Evolutionary conservation across 2,797 vertebrate species (phyloP), one percentile per base, ranked within the genome.

Genomic region (Yasuhikotakia modesta): DNA sequence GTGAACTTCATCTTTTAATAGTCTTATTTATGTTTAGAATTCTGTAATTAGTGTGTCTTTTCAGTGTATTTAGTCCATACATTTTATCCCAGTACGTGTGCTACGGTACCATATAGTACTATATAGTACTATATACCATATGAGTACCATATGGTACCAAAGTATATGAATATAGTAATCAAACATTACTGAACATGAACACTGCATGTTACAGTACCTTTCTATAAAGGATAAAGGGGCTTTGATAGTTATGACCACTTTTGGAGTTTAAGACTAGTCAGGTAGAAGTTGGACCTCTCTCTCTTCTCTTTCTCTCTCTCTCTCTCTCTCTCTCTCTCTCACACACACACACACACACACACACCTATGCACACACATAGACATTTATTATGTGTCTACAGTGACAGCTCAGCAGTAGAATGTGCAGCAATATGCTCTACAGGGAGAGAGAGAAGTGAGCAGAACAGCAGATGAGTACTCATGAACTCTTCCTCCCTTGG

Each of bases 351-450:
- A 82, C 66, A 79, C 81, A 70, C 39, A 67, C 84, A 70, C 63
- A 60, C 27, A 3, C 65, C 2, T 8, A 10, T 60, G n/a, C 74
- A 70, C 43, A 65, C 64, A 82, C 78, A n/a, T 58, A 83, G 82
- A 79, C 85, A 89, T 91, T 89, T 86, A 87, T 91, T 88, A 88
- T 88, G 82, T 87, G 84, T 89, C 84, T 84, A 84, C 81, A 85
- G 83, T 90, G 88, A 89, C 89, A 89, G 88, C 87, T 90, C 87
- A 89, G 90, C 87, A 88, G 84, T 82, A 86, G 86, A 89, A 85
- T 88, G 87, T 87, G 86, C 86, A 78, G 84, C 82, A 81, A 82
- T 87, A 84, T 86, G 87, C 85, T 89, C 89, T 89, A 73, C 73
- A 82, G 89, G 87, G 88, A 89, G 79, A 69, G 74, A 64, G 61